phyloP scores from a whole-genome alignment of 1,140 invertebrate species.

The Microplitis mediator region DNA sequence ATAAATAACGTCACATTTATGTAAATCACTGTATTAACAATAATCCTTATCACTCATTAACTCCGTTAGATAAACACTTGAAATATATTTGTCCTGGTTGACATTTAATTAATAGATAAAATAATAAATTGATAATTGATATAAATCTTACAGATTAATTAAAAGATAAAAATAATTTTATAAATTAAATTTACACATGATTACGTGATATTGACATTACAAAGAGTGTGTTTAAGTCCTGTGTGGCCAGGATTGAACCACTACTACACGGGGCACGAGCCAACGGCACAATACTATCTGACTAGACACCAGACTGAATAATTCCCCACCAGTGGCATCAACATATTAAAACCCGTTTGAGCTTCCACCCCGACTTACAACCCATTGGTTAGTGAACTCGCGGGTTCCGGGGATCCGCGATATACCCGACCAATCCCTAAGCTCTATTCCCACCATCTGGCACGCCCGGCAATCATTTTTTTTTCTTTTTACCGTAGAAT shows the following conservation, averaged over 20 bases:
- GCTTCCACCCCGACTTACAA: conserved; percentile 45
- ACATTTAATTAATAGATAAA: no score
- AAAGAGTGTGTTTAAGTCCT: conserved; percentile 6
- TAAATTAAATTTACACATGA: background rate
- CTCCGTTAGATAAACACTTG: no score
- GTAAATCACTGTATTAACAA: no score
- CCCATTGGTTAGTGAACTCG: conserved; percentile 37
- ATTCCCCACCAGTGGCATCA: conserved; percentile 27
- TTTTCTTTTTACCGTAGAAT: conserved; percentile 30
- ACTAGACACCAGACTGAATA: conserved; percentile 36
- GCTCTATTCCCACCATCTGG: conserved; percentile 26
- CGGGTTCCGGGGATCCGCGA: conserved; percentile 35
- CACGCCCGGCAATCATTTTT: conserved; percentile 34
- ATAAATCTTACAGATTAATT: no score
- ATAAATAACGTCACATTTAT: no score
- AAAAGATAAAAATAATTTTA: no score
- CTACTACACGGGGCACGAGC: conserved; percentile 59
- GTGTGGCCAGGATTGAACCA: conserved; percentile 50
- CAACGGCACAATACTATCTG: conserved; percentile 64
- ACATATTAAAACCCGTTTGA: conserved; percentile 49
- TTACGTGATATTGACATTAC: background rate
- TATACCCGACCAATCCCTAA: conserved; percentile 22
- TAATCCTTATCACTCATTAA: no score
- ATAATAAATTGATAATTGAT: no score
- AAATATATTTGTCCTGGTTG: no score